Evolutionary conservation across 1,140 invertebrate genomes (phyloP).

Genomic region (Liolophura sinensis): DNA sequence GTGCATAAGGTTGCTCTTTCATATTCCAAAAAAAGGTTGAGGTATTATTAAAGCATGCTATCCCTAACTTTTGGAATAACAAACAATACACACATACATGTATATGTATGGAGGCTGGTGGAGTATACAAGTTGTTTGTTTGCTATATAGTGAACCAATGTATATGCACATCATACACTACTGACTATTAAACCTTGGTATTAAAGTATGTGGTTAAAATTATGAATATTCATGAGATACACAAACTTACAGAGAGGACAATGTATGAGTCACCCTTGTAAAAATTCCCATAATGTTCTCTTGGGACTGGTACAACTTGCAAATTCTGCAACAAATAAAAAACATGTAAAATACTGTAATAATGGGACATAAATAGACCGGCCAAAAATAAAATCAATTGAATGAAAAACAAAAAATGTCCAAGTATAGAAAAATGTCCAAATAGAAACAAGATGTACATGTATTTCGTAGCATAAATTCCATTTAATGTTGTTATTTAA

Average conservation of each 20-base stretch:
- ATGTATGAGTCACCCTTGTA: slow-evolving; percentile 85
- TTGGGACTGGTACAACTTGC: slow-evolving; percentile 73
- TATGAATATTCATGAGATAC: slow-evolving; percentile 2
- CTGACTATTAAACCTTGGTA: too few species aligned
- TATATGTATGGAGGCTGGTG: too few species aligned
- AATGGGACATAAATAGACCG: not conserved
- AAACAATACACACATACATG: too few species aligned
- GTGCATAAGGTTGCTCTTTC: too few species aligned
- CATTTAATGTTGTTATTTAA: slow-evolving; percentile 1
- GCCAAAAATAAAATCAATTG: slow-evolving; percentile 11
- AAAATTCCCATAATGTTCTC: slow-evolving; percentile 81
- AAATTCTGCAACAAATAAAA: slow-evolving; percentile 68
- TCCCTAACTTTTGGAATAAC: too few species aligned
- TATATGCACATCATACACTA: too few species aligned
- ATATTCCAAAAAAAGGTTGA: too few species aligned
- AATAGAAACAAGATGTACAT: too few species aligned
- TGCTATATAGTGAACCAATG: too few species aligned
- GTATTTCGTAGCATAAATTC: slow-evolving; percentile 4
- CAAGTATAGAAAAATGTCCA: not conserved
- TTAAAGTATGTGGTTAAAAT: not conserved
- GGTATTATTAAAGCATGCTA: too few species aligned
- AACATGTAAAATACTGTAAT: slow-evolving; percentile 8
- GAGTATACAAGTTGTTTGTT: too few species aligned
- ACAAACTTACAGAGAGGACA: slow-evolving; percentile 72
- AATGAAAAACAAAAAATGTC: not conserved